These are phyloP conservation scores for Phengaris alcon DNA, from an alignment of 2,888 invertebrate genomes.

Conservation along the genomic window DNA sequence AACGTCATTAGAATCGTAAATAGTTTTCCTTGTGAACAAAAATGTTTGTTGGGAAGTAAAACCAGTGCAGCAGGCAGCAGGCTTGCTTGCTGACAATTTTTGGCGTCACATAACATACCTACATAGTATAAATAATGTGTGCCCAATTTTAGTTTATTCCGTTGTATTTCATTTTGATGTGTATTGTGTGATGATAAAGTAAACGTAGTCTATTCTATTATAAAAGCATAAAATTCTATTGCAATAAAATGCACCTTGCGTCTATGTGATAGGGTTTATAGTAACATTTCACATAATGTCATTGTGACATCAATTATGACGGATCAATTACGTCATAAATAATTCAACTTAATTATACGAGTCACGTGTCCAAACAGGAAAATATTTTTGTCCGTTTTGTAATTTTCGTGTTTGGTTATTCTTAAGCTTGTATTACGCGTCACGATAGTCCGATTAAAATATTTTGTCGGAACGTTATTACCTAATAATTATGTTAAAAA, in stretches of 20 bases:
- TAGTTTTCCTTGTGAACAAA: neutral
- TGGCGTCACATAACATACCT: too few relatives aligned
- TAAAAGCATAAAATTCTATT: neutral
- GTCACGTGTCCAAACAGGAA: slow-evolving; percentile 20
- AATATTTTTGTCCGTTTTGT: slow-evolving; percentile 34
- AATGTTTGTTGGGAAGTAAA: neutral
- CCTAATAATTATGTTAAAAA: too few relatives aligned
- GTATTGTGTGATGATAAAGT: too few relatives aligned
- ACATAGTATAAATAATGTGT: too few relatives aligned
- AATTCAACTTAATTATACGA: neutral
- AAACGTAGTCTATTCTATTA: too few relatives aligned
- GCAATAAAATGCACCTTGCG: neutral
- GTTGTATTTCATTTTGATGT: too few relatives aligned
- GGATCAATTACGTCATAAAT: slow-evolving; percentile 20
- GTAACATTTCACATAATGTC: neutral
- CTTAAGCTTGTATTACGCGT: neutral
- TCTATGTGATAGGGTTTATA: neutral
- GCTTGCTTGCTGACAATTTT: too few relatives aligned
- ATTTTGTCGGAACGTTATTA: neutral
- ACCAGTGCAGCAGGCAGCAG: too few relatives aligned
- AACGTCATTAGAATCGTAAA: neutral
- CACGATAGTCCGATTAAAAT: slow-evolving; percentile 2
- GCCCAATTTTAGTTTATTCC: too few relatives aligned
- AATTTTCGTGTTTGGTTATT: slow-evolving; percentile 34
- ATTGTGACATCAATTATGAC: slow-evolving; percentile 3